Evolutionary conservation across 2,797 vertebrate genomes (phyloP), one percentile per base, ranked within the genome.

Genomic region (Microctenopoma stevenorrisi): DNA sequence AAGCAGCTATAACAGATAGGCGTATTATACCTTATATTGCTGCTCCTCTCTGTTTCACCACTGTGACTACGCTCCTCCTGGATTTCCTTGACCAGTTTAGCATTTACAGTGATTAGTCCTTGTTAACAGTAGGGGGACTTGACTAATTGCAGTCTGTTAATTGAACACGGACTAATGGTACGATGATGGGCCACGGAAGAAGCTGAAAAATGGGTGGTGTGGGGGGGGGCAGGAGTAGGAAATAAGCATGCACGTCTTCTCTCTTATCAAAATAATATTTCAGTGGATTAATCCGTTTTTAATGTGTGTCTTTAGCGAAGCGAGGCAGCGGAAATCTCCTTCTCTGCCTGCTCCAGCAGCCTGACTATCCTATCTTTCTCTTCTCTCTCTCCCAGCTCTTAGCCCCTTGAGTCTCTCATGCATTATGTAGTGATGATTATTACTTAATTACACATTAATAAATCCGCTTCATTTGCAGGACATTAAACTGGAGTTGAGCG

Each of bases 401-500:
- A 77, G 86, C 92, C 94, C 93, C 93, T 84, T 38, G 94, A 93
- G 94, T 90, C 87, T 92, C 92, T 93, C 92, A 94, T 94, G 94
- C 92, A 94, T 94, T 94, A 94, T 94, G 92, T 93, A 94, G 93
- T 83, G 89, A 94, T 94, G 93, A 95, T 94, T 94, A 95, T 94
- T 94, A 94, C 94, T 95, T 95, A 95, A 95, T 95, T 94, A 94
- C 92, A 93, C 93, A 94, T 94, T 94, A 94, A 94, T 94, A 94
- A 95, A 94, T 94, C 94, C 86, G 90, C 94, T 94, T 94, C 93
- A 94, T 94, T 95, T 94, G 91, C 93, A 93, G 94, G 93, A 95
- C 94, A 94, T 95, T 94, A 95, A 94, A 92, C 84, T 87, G 87
- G 90, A 93, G 91, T 89, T 87, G 93, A 92, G 92, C 83, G 66